Evolutionary conservation across 2,888 invertebrate species (phyloP).

Genomic region (Diplolepis rosae): DNA sequence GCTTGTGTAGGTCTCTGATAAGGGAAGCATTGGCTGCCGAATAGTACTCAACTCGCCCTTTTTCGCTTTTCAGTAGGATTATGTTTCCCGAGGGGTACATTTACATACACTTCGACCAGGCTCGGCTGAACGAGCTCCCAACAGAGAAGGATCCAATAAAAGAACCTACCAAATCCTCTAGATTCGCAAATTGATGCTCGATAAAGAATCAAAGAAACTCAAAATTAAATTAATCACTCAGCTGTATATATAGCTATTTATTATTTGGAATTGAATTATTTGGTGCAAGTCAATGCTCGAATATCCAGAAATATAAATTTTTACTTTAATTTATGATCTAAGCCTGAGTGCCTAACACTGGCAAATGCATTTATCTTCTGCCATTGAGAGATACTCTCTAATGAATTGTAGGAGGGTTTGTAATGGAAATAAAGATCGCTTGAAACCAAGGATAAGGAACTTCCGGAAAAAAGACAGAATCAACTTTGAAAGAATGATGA

Average conservation of each 20-base stretch:
- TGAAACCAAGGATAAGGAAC: too few species aligned
- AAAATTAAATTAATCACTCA: constrained; percentile 36
- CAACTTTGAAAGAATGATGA: constrained; percentile 18
- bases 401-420: constrained; percentile 55
- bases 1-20: constrained; percentile 54
- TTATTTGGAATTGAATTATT: too few species aligned
- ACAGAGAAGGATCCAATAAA: constrained; percentile 66
- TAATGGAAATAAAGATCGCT: too few species aligned
- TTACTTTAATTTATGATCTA: too few species aligned
- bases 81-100: constrained; percentile 60
- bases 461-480: not conserved
- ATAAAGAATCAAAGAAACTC: constrained; percentile 38
- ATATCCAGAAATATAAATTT: too few species aligned
- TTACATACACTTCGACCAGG: constrained; percentile 61
- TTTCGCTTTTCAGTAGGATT: constrained; percentile 58
- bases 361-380: too few species aligned
- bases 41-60: constrained; percentile 46
- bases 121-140: constrained; percentile 42
- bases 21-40: constrained; percentile 46
- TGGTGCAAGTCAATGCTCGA: too few species aligned
- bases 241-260: too few species aligned
- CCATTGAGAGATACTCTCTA: too few species aligned
- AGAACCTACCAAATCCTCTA: constrained; percentile 61
- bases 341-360: too few species aligned
- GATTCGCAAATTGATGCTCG: constrained; percentile 31